Percentiles rank a stretch among this genome's conserved stretches.
These are phyloP conservation scores for Brachionus paranguensis DNA, from an alignment of 1,140 invertebrate species.

Conservation along the genomic window DNA sequence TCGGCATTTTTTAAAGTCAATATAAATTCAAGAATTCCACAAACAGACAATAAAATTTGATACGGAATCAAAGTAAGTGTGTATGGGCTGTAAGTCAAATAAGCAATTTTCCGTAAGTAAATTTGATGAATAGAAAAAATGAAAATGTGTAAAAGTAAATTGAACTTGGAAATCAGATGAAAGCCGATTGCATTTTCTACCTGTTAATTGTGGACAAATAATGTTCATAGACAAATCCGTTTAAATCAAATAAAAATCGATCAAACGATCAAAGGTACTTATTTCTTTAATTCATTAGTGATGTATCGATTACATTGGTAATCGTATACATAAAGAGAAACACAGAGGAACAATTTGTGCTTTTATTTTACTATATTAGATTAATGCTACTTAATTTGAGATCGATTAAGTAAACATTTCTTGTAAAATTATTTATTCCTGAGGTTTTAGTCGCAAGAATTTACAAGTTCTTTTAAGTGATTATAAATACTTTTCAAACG, in stretches of 20 bases:
- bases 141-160: slow-evolving; percentile 17
- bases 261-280: slow-evolving; percentile 15
- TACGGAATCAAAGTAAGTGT: slow-evolving; percentile 5
- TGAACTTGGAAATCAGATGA: not conserved
- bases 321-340: not conserved
- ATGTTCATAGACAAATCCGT: slow-evolving; percentile 19
- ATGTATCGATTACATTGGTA: not conserved
- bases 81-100: not conserved
- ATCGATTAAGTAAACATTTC: slow-evolving; percentile 20
- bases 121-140: not conserved
- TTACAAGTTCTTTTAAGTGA: not conserved
- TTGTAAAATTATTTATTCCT: not conserved
- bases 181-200: not conserved
- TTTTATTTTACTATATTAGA: slow-evolving; percentile 21
- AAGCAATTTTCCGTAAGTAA: not conserved
- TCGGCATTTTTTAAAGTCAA: not conserved
- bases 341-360: not conserved
- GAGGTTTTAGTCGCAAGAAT: not conserved
- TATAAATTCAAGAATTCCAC: not conserved
- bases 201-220: slow-evolving; percentile 4
- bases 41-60: slow-evolving; percentile 24
- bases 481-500: slow-evolving; percentile 22
- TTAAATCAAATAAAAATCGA: slow-evolving; percentile 6
- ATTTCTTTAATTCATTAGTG: not conserved
- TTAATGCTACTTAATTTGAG: slow-evolving; percentile 25